Conservation (phyloP, 2,888 invertebrate genomes). For the Phytoseiulus persimilis region DNA sequence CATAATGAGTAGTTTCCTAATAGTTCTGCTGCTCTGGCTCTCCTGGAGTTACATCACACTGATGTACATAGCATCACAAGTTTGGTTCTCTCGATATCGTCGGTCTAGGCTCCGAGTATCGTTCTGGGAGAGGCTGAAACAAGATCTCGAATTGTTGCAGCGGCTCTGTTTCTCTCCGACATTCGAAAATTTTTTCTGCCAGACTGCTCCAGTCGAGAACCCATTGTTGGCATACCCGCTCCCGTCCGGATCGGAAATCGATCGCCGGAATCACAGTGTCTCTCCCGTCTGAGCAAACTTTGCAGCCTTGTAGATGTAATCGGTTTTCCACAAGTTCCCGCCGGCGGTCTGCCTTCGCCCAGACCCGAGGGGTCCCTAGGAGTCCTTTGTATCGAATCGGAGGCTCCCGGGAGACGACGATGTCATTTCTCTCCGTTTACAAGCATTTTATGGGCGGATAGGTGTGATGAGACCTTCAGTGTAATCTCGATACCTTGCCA, state of each 20-base stretch:
- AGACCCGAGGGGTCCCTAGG: neutral
- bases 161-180: neutral
- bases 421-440: neutral
- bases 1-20: neutral
- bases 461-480: neutral
- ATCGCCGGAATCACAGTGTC: neutral
- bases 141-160: too few species aligned
- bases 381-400: neutral
- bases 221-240: neutral
- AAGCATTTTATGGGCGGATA: neutral
- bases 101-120: too few species aligned
- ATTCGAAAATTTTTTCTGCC: neutral
- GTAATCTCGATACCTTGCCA: neutral
- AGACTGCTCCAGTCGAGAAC: neutral
- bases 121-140: too few species aligned
- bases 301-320: neutral
- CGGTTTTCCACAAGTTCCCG: neutral
- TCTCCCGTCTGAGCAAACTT: neutral
- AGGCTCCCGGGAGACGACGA: neutral
- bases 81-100: neutral
- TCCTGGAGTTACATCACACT: neutral
- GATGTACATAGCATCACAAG: neutral
- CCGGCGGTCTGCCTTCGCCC: neutral
- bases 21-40: neutral
- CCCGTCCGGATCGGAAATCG: neutral